phyloP scores from a whole-genome alignment of 2,888 invertebrate genomes.

The Tortricodes alternella region DNA sequence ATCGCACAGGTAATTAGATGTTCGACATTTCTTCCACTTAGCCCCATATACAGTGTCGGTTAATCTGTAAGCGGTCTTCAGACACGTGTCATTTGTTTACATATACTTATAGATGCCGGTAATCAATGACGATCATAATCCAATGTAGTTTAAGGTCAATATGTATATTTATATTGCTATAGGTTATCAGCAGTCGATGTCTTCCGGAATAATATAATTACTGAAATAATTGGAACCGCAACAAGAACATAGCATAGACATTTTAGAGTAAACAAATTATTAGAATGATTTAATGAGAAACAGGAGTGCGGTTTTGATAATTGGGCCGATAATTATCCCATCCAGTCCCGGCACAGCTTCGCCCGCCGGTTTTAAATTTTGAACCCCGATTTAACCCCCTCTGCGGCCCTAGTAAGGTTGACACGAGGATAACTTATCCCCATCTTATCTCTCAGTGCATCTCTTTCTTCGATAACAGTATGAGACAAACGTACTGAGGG shows the following conservation, averaged over 20 bases:
- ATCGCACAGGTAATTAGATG: too few species aligned
- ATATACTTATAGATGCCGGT: not conserved
- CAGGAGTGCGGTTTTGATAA: not conserved
- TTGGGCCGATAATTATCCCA: too few species aligned
- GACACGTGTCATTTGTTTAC: slow-evolving; percentile 20
- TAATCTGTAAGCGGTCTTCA: not conserved
- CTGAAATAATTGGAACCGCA: not conserved
- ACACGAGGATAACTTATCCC: too few species aligned
- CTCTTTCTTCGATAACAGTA: too few species aligned
- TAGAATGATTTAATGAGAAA: not conserved
- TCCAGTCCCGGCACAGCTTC: too few species aligned
- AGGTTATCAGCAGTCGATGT: slow-evolving; percentile 16
- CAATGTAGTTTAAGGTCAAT: slow-evolving; percentile 24
- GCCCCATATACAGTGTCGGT: not conserved
- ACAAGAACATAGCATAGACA: not conserved
- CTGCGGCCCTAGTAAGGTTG: too few species aligned
- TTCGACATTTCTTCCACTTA: too few species aligned
- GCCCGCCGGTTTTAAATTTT: too few species aligned
- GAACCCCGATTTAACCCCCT: too few species aligned
- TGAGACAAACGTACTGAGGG: too few species aligned
- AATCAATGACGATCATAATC: slow-evolving; percentile 20
- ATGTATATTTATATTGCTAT: not conserved
- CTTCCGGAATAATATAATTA: slow-evolving; percentile 10
- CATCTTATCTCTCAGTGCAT: too few species aligned
- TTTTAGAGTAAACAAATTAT: slow-evolving; percentile 9